Conservation (phyloP, 2,113 vertebrate species). For the Scopus umbretta region DNA sequence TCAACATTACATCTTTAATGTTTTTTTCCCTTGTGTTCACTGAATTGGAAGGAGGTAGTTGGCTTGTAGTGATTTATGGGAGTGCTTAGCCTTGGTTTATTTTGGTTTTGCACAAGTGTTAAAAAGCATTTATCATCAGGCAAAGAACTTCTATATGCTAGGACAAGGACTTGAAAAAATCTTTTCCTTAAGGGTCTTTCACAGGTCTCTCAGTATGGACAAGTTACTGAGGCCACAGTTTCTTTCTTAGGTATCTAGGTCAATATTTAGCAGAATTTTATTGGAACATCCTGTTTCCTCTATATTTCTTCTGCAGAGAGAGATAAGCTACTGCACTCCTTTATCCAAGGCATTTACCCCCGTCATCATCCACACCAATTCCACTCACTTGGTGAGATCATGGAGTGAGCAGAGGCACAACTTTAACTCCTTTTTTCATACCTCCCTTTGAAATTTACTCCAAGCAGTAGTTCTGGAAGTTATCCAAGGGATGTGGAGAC, state of each 20-base stretch:
- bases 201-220: not conserved
- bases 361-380: not conserved
- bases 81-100: not conserved
- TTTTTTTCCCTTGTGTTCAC: not conserved
- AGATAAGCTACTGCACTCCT: constrained; percentile 3
- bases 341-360: not conserved
- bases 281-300: constrained; percentile 28
- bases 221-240: not conserved
- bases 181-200: not conserved
- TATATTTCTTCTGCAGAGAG: not conserved
- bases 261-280: constrained; percentile 10
- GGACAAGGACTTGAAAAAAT: not conserved
- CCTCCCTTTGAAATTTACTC: not conserved
- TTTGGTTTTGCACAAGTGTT: not conserved
- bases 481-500: not conserved
- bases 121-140: not conserved
- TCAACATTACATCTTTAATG: not conserved
- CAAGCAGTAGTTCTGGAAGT: not conserved
- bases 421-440: not conserved
- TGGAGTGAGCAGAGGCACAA: not conserved
- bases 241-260: not conserved
- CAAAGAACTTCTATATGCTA: not conserved
- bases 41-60: not conserved
- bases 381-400: not conserved
- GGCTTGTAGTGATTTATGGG: not conserved